Conservation (phyloP, 92 coral and sea anemone species). For the Porites rus region DNA sequence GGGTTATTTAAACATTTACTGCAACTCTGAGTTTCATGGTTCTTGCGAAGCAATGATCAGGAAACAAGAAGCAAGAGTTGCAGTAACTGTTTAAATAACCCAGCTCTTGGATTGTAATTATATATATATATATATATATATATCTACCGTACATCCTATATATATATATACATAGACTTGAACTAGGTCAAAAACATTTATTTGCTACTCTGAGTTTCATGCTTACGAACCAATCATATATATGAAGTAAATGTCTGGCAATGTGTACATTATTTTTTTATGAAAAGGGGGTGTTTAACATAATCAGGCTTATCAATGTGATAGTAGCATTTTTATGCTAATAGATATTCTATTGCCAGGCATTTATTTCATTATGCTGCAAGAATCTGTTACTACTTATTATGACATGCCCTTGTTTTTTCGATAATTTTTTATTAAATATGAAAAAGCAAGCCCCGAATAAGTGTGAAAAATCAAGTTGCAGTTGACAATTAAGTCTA, state of each 20-base stretch:
- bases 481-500: conserved; percentile 13
- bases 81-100: no score
- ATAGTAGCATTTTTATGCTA: conserved; percentile 2
- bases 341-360: conserved; percentile 1
- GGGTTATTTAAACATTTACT: no score
- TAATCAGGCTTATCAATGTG: no score
- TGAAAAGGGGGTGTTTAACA: neutral
- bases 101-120: no score
- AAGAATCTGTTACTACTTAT: conserved; percentile 6
- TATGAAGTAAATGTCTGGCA: conserved; percentile 5
- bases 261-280: conserved; percentile 1
- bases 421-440: conserved; percentile 5
- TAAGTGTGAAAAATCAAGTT: conserved; percentile 6
- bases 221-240: conserved; percentile 4
- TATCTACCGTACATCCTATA: conserved; percentile 8
- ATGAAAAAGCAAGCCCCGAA: conserved; percentile 6
- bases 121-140: neutral
- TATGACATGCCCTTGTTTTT: conserved; percentile 10
- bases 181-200: neutral
- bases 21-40: no score
- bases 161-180: conserved; percentile 9
- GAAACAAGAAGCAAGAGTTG: no score
- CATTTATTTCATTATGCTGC: conserved; percentile 7
- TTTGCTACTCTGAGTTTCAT: neutral
- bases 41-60: no score